A percentile compares a stretch with the other conserved stretches of the same genome.
phyloP scores from a whole-genome alignment of 1,140 invertebrate genomes.

The Prorops nasuta region DNA sequence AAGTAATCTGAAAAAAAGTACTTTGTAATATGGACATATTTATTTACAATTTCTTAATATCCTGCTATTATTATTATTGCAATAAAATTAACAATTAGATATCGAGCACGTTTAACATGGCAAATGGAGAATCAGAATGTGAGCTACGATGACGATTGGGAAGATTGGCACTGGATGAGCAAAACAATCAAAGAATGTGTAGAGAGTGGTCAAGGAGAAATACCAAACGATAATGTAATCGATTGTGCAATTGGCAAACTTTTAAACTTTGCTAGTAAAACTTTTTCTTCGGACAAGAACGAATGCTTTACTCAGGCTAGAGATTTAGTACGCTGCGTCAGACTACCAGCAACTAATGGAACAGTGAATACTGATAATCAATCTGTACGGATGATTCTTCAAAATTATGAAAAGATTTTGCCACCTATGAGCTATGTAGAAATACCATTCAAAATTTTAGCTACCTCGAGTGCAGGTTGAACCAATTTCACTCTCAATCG shows the following conservation, averaged over 20 bases:
- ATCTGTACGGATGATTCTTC: slow-evolving; percentile 17
- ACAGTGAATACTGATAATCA: slow-evolving; percentile 15
- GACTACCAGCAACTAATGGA: slow-evolving; percentile 6
- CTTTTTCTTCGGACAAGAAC: slow-evolving; percentile 3
- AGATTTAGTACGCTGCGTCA: slow-evolving; percentile 27
- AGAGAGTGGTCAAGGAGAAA: slow-evolving; percentile 31
- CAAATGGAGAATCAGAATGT: slow-evolving; percentile 41
- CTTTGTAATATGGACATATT: slow-evolving; percentile 3
- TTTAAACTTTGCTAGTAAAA: slow-evolving; percentile 23
- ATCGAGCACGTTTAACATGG: slow-evolving; percentile 39
- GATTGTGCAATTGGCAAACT: slow-evolving; percentile 37
- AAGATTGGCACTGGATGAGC: slow-evolving; percentile 48
- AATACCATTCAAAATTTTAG: too few species aligned
- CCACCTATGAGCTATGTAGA: too few species aligned
- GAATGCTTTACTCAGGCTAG: slow-evolving; percentile 21
- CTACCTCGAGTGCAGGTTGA: too few species aligned
- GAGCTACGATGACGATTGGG: slow-evolving; percentile 38
- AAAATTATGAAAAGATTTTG: slow-evolving; percentile 20
- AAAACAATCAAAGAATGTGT: slow-evolving; percentile 36
- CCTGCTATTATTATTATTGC: background rate
- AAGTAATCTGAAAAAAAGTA: slow-evolving; percentile 28
- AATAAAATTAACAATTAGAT: slow-evolving; percentile 25
- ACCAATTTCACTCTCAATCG: too few species aligned
- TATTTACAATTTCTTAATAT: slow-evolving; percentile 1
- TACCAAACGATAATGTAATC: slow-evolving; percentile 34